phyloP scores from a whole-genome alignment of 2,888 invertebrate species.

The Pristionchus japonicus region DNA sequence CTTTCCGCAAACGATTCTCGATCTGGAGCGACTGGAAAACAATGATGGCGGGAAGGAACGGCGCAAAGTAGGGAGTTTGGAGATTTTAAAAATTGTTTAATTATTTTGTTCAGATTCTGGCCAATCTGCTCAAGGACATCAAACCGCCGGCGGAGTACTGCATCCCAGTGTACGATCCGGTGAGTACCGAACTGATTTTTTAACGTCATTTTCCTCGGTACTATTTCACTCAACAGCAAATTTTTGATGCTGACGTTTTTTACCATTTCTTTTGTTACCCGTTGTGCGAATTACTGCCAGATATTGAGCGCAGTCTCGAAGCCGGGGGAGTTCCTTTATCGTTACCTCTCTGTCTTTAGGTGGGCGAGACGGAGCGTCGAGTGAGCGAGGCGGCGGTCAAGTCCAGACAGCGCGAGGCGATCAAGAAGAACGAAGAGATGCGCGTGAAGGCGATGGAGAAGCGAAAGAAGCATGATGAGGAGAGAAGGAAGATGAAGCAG shows the following conservation, averaged over 20 bases:
- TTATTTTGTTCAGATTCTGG: slow-evolving; percentile 39
- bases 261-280: neutral
- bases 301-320: too few relatives aligned
- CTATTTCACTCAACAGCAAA: neutral
- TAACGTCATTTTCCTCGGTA: too few relatives aligned
- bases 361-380: slow-evolving; percentile 51
- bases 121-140: slow-evolving; percentile 52
- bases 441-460: slow-evolving; percentile 46
- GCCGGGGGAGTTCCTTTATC: too few relatives aligned
- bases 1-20: slow-evolving; percentile 48
- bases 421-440: slow-evolving; percentile 43
- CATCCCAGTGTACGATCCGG: slow-evolving; percentile 60
- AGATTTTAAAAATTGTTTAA: neutral
- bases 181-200: neutral
- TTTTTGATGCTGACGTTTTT: neutral
- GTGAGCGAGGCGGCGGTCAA: slow-evolving; percentile 32
- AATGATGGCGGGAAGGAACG: slow-evolving; percentile 47
- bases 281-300: neutral
- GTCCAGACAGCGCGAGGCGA: slow-evolving; percentile 20
- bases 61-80: slow-evolving; percentile 23
- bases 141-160: slow-evolving; percentile 53
- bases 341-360: neutral
- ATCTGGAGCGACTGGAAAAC: slow-evolving; percentile 48
- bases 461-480: slow-evolving; percentile 46
- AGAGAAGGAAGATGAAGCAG: slow-evolving; percentile 19